A percentile compares a stretch with the other conserved stretches of the same genome.
Evolutionary conservation across 2,888 invertebrate species (phyloP).

Genomic region (Neocrepidodera transversa): DNA sequence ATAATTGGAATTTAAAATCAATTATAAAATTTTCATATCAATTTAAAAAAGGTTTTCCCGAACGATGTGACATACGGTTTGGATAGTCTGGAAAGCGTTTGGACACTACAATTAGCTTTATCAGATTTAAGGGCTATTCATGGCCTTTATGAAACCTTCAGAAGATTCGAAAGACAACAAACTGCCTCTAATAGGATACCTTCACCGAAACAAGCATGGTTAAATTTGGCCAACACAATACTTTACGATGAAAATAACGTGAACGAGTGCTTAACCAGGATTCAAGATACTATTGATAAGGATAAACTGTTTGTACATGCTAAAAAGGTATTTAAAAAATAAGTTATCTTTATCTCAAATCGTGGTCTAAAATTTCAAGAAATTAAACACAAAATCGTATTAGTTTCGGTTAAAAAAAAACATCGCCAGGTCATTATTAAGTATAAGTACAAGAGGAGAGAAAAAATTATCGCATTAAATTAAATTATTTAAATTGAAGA

Average conservation of each 20-base stretch:
- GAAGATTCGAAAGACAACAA: slow-evolving; percentile 65
- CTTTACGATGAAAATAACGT: slow-evolving; percentile 69
- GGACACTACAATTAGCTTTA: slow-evolving; percentile 71
- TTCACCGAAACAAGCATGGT: slow-evolving; percentile 64
- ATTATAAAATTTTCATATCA: too few species aligned
- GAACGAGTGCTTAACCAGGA: slow-evolving; percentile 65
- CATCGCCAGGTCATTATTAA: too few species aligned
- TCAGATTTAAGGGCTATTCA: slow-evolving; percentile 69
- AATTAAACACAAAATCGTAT: too few species aligned
- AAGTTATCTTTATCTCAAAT: too few species aligned
- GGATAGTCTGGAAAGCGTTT: slow-evolving; percentile 59
- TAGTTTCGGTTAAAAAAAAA: too few species aligned
- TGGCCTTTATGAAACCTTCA: slow-evolving; percentile 72
- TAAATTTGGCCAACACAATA: slow-evolving; percentile 71
- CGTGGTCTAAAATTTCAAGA: too few species aligned
- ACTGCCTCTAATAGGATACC: slow-evolving; percentile 54
- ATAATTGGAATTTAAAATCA: too few species aligned
- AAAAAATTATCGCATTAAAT: too few species aligned
- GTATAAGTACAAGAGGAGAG: too few species aligned
- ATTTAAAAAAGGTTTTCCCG: slow-evolving; percentile 36
- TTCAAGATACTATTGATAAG: slow-evolving; percentile 66
- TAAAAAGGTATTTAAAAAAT: slow-evolving; percentile 64
- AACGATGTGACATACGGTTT: slow-evolving; percentile 46
- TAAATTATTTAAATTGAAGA: too few species aligned
- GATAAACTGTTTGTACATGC: slow-evolving; percentile 72